Percentiles rank a stretch among this genome's conserved stretches.
Evolutionary conservation across 2,888 invertebrate species (phyloP).

Genomic region (Dinocampus coccinellae): DNA sequence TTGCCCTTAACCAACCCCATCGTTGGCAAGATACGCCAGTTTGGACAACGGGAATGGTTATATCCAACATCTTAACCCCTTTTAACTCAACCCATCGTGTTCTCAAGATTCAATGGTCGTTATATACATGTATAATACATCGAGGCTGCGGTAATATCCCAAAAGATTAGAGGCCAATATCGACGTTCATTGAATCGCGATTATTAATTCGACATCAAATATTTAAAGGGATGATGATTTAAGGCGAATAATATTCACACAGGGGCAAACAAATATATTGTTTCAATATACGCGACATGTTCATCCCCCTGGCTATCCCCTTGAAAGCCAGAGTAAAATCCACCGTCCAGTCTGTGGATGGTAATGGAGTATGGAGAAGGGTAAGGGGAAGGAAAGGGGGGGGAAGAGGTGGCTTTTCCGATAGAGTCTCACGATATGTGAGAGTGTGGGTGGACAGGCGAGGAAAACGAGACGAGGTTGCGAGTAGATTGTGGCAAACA

Average conservation of each 20-base stretch:
- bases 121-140: constrained; percentile 4
- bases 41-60: constrained; percentile 62
- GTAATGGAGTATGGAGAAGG: constrained; percentile 3
- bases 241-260: constrained; percentile 38
- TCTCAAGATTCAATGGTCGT: constrained; percentile 59
- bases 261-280: constrained; percentile 54
- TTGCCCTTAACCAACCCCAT: constrained; percentile 52
- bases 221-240: constrained; percentile 21
- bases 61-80: constrained; percentile 60
- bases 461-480: too few species aligned
- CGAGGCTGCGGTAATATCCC: constrained; percentile 17
- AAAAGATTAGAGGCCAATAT: constrained; percentile 30
- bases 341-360: constrained; percentile 45
- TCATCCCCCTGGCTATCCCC: constrained; percentile 59
- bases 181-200: constrained; percentile 34
- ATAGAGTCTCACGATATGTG: too few species aligned
- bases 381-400: too few species aligned
- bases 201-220: constrained; percentile 30
- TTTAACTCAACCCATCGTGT: constrained; percentile 22
- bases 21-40: constrained; percentile 52
- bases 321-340: constrained; percentile 59
- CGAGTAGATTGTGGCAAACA: background rate
- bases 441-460: too few species aligned
- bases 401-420: too few species aligned
- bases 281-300: constrained; percentile 59